A percentile compares a stretch with the other conserved stretches of the same genome.
phyloP scores from a whole-genome alignment of 1,140 invertebrate species.

The Aphidius ervi region DNA sequence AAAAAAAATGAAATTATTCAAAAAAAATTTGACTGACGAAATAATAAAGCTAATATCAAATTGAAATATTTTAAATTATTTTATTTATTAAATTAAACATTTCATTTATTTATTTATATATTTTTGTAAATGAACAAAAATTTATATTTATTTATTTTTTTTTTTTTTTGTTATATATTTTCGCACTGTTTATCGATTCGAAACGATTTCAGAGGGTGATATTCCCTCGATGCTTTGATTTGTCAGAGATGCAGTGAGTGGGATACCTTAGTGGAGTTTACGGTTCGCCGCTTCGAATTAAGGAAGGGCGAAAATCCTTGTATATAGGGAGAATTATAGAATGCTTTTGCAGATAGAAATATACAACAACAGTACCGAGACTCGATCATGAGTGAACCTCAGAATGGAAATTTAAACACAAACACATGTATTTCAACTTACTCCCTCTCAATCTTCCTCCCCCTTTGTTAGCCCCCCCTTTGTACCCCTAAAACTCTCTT shows the following conservation, averaged over 20 bases:
- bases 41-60: no score
- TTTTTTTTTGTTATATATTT: neutral
- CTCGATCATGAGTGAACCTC: conserved; percentile 10
- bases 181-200: conserved; percentile 41
- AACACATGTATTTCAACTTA: neutral
- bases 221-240: conserved; percentile 47
- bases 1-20: no score
- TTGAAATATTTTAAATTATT: neutral
- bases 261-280: conserved; percentile 31
- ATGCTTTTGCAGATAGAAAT: no score
- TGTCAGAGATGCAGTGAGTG: conserved; percentile 17
- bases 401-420: conserved; percentile 2
- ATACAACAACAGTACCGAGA: neutral
- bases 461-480: no score
- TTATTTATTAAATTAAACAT: neutral
- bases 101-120: conserved; percentile 6
- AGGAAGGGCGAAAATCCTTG: conserved; percentile 26
- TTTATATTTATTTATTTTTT: neutral
- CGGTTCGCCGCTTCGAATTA: conserved; percentile 49
- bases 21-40: no score
- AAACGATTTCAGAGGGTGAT: conserved; percentile 48
- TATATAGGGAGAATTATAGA: no score
- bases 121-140: neutral
- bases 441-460: no score
- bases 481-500: no score